Evolutionary conservation across 2,888 invertebrate species (phyloP).

Genomic region (Lepidochitona cinerea): DNA sequence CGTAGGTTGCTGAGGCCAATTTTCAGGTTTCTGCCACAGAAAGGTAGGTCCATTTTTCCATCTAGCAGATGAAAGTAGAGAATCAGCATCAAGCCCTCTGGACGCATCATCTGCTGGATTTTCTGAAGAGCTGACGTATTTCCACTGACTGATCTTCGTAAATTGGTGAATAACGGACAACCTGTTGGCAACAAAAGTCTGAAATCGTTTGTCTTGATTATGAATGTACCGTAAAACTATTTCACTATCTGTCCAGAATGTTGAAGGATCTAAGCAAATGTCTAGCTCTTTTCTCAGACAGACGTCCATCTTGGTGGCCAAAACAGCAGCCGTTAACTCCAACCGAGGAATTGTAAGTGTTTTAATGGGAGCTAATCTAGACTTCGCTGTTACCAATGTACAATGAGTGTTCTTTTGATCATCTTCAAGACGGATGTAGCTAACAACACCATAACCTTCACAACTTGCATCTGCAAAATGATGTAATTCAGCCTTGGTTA

Average conservation of each 20-base stretch:
- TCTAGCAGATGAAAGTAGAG: background rate
- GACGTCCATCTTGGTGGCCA: slow-evolving; percentile 6
- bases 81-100: background rate
- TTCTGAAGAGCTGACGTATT: background rate
- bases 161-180: no score
- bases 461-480: no score
- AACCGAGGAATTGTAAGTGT: slow-evolving; percentile 11
- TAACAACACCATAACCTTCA: no score
- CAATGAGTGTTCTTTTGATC: slow-evolving; percentile 1
- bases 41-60: slow-evolving; percentile 12
- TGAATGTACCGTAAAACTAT: slow-evolving; percentile 9
- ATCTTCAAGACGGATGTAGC: no score
- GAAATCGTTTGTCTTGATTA: slow-evolving; percentile 12
- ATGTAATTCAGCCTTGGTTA: no score
- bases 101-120: slow-evolving; percentile 13
- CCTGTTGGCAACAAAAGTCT: slow-evolving; percentile 15
- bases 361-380: slow-evolving; percentile 11
- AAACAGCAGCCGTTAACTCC: slow-evolving; percentile 11
- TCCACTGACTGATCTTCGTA: no score
- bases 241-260: slow-evolving; percentile 16
- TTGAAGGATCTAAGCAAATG: background rate
- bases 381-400: slow-evolving; percentile 10
- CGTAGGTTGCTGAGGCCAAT: background rate
- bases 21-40: background rate
- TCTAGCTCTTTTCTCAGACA: background rate